Conservation (phyloP, 1,140 invertebrate genomes). For the Lamellibrachia luymesi region DNA sequence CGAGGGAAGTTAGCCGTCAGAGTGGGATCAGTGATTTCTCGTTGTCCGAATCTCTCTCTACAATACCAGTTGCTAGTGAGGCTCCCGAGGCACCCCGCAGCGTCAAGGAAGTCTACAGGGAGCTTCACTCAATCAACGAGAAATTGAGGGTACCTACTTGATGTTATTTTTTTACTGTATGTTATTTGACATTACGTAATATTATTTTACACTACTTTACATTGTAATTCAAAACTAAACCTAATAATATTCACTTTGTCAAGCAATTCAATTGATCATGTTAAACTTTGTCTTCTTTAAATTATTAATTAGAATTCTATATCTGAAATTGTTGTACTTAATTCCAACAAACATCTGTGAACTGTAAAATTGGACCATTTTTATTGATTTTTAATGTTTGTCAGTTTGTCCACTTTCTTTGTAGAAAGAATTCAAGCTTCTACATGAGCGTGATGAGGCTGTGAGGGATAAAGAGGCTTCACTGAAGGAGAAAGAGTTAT, state of each 20-base stretch:
- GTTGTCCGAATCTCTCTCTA: background rate
- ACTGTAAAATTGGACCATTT: too few relatives aligned
- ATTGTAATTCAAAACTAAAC: too few relatives aligned
- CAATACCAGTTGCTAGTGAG: background rate
- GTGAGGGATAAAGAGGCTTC: background rate
- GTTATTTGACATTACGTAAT: too few relatives aligned
- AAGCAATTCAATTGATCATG: too few relatives aligned
- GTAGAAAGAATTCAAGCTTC: conserved; percentile 11
- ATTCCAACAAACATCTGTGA: too few relatives aligned
- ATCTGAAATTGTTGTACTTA: too few relatives aligned
- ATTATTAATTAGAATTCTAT: too few relatives aligned
- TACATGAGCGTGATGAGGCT: background rate
- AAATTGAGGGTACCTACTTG: background rate
- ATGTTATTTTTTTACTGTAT: background rate
- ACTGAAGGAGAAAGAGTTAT: background rate
- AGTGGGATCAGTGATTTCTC: background rate
- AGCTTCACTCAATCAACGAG: background rate
- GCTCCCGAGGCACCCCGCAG: background rate
- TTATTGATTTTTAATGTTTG: background rate
- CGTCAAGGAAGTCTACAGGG: background rate
- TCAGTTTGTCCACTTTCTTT: background rate
- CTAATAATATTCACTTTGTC: too few relatives aligned
- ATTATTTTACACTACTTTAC: too few relatives aligned
- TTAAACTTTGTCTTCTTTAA: too few relatives aligned
- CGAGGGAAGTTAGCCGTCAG: background rate